Evolutionary conservation across 2,113 vertebrate species (phyloP).

Genomic region (Neodontobutis hainanensis): DNA sequence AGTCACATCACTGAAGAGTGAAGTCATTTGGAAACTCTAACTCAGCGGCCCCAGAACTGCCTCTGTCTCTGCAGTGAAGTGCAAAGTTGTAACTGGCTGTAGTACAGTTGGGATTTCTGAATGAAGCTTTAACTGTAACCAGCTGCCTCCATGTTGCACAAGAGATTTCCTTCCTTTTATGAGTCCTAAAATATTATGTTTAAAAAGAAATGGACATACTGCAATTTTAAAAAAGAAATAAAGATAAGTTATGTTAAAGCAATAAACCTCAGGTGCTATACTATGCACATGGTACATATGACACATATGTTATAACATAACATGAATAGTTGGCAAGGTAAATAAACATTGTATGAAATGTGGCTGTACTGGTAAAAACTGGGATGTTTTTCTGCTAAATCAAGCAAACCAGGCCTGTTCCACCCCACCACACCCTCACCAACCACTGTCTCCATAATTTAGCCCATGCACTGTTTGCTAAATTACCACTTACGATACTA

Average conservation of each 20-base stretch:
- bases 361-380: constrained; percentile 9
- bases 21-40: constrained; percentile 59
- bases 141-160: constrained; percentile 39
- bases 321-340: constrained; percentile 1
- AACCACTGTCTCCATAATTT: background rate
- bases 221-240: constrained; percentile 14
- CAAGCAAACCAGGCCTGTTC: constrained; percentile 19
- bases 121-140: constrained; percentile 39
- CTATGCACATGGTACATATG: too few species aligned
- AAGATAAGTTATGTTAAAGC: constrained; percentile 21
- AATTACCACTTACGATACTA: background rate
- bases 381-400: constrained; percentile 20
- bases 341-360: constrained; percentile 10
- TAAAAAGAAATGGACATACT: background rate
- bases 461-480: background rate
- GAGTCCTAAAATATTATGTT: constrained; percentile 13
- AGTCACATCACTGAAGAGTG: constrained; percentile 39
- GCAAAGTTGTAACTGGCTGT: constrained; percentile 5
- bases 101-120: constrained; percentile 46
- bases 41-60: constrained; percentile 21
- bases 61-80: background rate
- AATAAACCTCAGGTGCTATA: background rate
- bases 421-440: constrained; percentile 27
- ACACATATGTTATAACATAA: constrained; percentile 16
- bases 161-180: constrained; percentile 13